These are phyloP conservation scores for Ephydatia muelleri DNA, from an alignment of 37 sponge, comb jelly and placozoan genomes.

Conservation along the genomic window DNA sequence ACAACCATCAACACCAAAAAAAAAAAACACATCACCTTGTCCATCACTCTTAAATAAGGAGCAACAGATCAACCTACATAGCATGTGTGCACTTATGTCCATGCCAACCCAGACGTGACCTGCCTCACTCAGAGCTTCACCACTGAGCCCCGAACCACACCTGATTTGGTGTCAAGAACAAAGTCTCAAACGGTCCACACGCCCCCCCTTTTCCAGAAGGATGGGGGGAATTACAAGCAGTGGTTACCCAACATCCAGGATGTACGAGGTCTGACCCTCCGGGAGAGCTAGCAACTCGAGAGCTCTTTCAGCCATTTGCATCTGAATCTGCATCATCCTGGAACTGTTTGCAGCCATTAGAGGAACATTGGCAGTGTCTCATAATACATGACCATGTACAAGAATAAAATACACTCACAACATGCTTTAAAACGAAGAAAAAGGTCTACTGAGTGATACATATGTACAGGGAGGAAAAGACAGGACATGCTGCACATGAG, in stretches of 20 bases:
- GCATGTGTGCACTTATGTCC: constrained; percentile 94
- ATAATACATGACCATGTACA: not conserved
- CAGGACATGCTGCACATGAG: not conserved
- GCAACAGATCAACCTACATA: constrained; percentile 51
- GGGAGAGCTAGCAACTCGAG: constrained; percentile 89
- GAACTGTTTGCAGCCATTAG: constrained; percentile 51
- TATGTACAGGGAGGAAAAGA: not conserved
- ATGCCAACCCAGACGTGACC: constrained; percentile 97
- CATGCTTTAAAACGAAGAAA: not conserved
- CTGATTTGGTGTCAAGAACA: constrained; percentile 33
- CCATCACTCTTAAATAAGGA: not conserved
- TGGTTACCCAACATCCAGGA: constrained; percentile 96
- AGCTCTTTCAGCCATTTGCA: constrained; percentile 93
- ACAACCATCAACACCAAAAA: not conserved
- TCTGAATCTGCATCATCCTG: constrained; percentile 91
- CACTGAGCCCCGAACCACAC: constrained; percentile 98
- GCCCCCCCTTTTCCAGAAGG: constrained; percentile 27
- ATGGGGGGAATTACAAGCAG: not conserved
- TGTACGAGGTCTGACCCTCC: constrained; percentile 72
- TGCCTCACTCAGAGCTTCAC: constrained; percentile 85
- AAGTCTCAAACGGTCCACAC: not conserved
- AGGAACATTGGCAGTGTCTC: not conserved
- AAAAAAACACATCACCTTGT: not conserved
- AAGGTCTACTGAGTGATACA: not conserved
- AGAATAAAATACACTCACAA: not conserved